Evolutionary conservation across 1,140 invertebrate species (phyloP).

Genomic region (Drosophila bifasciata): DNA sequence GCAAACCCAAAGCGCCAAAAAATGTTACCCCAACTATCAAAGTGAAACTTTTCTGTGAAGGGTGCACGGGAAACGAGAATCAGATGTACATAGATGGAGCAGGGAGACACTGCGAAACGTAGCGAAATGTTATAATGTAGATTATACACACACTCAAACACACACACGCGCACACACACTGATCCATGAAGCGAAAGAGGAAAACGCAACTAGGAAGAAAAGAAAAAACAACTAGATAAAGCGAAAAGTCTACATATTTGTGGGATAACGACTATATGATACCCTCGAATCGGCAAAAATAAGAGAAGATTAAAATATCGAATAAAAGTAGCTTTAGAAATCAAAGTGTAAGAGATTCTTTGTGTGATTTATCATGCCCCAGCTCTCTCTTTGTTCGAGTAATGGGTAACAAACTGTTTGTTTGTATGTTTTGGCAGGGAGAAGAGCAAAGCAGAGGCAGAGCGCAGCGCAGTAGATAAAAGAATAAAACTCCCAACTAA

Average conservation of each 20-base stretch:
- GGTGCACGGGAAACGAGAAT: no score
- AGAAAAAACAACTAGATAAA: background rate
- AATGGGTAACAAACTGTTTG: constrained; percentile 16
- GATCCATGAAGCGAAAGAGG: constrained; percentile 31
- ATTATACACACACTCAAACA: constrained; percentile 50
- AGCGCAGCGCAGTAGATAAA: constrained; percentile 47
- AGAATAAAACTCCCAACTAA: constrained; percentile 63
- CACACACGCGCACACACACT: constrained; percentile 13
- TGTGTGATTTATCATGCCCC: no score
- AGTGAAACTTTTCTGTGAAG: constrained; percentile 65
- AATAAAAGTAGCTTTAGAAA: no score
- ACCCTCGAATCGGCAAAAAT: no score
- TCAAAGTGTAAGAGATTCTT: no score
- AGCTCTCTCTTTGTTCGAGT: no score
- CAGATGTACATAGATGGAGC: background rate
- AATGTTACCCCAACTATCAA: constrained; percentile 67
- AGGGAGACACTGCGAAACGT: background rate
- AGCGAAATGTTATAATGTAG: constrained; percentile 58
- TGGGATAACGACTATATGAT: no score
- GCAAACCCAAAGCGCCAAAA: constrained; percentile 71
- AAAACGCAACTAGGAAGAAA: constrained; percentile 31
- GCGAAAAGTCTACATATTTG: no score
- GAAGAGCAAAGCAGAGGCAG: background rate
- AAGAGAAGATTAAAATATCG: no score
- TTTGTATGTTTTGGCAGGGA: constrained; percentile 3